Conservation (phyloP, 2,113 vertebrate species). For the Arizona elegans region DNA sequence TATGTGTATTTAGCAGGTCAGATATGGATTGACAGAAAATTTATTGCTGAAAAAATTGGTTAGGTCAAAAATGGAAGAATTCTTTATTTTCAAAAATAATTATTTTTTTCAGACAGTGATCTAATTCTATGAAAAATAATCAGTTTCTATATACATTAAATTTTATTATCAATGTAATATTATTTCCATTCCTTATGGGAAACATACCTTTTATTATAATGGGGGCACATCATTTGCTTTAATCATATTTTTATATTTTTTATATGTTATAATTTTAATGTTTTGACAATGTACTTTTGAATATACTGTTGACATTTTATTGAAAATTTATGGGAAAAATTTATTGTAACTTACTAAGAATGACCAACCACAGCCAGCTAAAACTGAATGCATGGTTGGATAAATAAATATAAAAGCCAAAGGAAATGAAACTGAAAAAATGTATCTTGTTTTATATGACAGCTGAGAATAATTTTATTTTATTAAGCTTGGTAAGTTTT, state of each 20-base stretch:
- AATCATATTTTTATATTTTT: neutral
- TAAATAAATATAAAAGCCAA: neutral
- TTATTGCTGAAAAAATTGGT: neutral
- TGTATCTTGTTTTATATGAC: neutral
- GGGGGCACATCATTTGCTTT: neutral
- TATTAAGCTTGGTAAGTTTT: neutral
- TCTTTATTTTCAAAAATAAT: neutral
- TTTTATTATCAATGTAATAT: neutral
- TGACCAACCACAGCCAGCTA: neutral
- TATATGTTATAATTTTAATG: neutral
- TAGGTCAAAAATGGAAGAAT: neutral
- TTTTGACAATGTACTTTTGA: neutral
- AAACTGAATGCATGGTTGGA: neutral
- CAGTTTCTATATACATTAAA: neutral
- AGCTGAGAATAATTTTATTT: neutral
- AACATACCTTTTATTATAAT: too few species aligned
- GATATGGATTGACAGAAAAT: neutral
- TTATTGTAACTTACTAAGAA: neutral
- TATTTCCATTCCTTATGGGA: neutral
- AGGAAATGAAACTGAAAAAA: neutral
- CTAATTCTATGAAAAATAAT: neutral
- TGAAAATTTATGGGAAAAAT: neutral
- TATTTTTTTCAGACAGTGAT: neutral
- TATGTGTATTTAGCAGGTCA: neutral
- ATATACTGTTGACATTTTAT: neutral